Evolutionary conservation across 2,888 invertebrate species (phyloP).

Genomic region (Melipona beecheii): DNA sequence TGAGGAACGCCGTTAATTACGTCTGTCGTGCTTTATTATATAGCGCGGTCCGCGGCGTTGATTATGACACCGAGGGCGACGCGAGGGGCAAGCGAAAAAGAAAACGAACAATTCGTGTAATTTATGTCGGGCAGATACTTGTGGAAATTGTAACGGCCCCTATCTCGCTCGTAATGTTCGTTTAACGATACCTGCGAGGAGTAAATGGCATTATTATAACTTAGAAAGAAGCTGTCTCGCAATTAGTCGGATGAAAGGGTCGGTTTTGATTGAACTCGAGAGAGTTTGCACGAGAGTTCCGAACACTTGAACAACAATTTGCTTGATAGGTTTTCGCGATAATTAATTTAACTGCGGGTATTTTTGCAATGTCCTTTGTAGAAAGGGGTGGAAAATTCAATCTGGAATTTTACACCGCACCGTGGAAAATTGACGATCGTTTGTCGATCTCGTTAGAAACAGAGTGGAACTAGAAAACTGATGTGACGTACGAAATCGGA

Average conservation of each 20-base stretch:
- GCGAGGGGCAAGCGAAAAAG: too few species aligned
- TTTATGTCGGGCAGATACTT: background rate
- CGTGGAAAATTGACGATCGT: too few species aligned
- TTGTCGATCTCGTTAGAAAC: too few species aligned
- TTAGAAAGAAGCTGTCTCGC: background rate
- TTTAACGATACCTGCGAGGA: background rate
- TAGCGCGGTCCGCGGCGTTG: constrained; percentile 46
- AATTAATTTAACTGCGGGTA: background rate
- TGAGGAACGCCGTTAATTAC: constrained; percentile 65
- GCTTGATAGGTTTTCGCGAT: background rate
- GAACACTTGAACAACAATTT: background rate
- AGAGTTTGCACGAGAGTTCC: background rate
- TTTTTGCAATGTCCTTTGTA: background rate
- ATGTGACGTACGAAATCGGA: too few species aligned
- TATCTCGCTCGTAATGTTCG: background rate
- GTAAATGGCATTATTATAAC: background rate
- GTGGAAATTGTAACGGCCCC: background rate
- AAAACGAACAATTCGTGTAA: background rate
- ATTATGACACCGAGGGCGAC: constrained; percentile 40
- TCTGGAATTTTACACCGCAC: too few species aligned
- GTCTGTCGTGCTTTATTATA: constrained; percentile 59
- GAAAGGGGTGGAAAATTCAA: too few species aligned
- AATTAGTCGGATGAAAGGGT: background rate
- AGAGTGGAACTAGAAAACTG: too few species aligned
- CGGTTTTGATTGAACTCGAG: too few species aligned